A percentile compares a stretch with the other conserved stretches of the same genome.
Evolutionary conservation across 1,140 invertebrate genomes (phyloP).

Genomic region (Drosophila dunni): DNA sequence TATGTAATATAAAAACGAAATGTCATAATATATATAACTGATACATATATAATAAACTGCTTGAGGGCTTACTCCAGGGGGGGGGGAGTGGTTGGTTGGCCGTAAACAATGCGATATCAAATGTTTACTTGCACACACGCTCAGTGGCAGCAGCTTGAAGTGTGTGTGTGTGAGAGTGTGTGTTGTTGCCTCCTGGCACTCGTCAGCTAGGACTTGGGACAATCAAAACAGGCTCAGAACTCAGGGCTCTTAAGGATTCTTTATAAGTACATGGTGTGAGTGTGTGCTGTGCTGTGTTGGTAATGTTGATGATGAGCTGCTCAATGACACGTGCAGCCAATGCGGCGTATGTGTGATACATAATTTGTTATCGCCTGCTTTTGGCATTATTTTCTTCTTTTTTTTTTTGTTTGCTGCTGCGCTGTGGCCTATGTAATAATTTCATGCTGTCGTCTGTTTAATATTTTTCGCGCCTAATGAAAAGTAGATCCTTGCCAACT

Average conservation of each 20-base stretch:
- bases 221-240: constrained; percentile 64
- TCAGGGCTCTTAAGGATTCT: constrained; percentile 7
- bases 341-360: constrained; percentile 73
- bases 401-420: constrained; percentile 8
- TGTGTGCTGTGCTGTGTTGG: constrained; percentile 15
- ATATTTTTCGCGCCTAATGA: constrained; percentile 82
- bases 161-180: not conserved
- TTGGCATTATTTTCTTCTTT: constrained; percentile 23
- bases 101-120: constrained; percentile 69
- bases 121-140: constrained; percentile 66
- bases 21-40: constrained; percentile 70
- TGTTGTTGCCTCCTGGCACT: constrained; percentile 2
- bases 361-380: constrained; percentile 74
- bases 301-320: constrained; percentile 67
- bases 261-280: not conserved
- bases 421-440: constrained; percentile 57
- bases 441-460: constrained; percentile 72
- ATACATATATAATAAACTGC: constrained; percentile 79
- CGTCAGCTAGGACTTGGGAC: constrained; percentile 45
- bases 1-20: constrained; percentile 56
- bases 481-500: constrained; percentile 57
- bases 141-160: constrained; percentile 6
- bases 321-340: constrained; percentile 61
- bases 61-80: constrained; percentile 33
- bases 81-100: constrained; percentile 8